These are phyloP conservation scores for Ceyx cyanopectus DNA, from an alignment of 2,113 vertebrate species.

Conservation along the genomic window DNA sequence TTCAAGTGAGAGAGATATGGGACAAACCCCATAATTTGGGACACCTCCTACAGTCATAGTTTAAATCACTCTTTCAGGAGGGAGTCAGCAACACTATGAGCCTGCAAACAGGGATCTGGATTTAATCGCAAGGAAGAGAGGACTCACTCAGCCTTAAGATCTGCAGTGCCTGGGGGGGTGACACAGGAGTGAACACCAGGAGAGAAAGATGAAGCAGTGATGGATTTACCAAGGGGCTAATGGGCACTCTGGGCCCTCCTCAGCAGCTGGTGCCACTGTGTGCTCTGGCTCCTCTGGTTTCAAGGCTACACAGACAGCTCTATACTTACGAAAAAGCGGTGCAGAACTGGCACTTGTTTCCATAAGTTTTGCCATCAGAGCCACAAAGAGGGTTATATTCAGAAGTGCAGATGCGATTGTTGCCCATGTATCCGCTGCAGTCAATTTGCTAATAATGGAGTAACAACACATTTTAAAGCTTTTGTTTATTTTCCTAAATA, in stretches of 20 bases:
- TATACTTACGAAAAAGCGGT: not conserved
- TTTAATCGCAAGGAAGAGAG: slow-evolving; percentile 23
- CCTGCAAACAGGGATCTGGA: not conserved
- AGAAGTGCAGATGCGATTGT: accelerated
- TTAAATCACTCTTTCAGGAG: not conserved
- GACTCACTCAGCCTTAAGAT: not conserved
- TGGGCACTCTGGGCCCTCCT: not conserved
- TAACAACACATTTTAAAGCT: not conserved
- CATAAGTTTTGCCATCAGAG: slow-evolving; percentile 67
- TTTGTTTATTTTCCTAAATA: not conserved
- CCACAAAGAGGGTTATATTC: slow-evolving; percentile 42
- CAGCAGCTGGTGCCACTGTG: not conserved
- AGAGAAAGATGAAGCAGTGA: not conserved
- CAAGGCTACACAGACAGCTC: accelerated
- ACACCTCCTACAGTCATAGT: not conserved
- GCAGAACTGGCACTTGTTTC: slow-evolving; percentile 61
- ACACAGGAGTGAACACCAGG: not conserved
- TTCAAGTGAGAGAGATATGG: not conserved
- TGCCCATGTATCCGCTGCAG: not conserved
- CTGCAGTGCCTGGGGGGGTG: not conserved
- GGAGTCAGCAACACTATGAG: not conserved
- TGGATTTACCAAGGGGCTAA: not conserved
- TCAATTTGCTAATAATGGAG: not conserved
- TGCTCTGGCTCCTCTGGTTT: not conserved
- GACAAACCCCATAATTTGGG: not conserved